Evolutionary conservation across 2,113 vertebrate species (phyloP), one percentile per base, ranked within the genome.

Genomic region (Carollia perspicillata): DNA sequence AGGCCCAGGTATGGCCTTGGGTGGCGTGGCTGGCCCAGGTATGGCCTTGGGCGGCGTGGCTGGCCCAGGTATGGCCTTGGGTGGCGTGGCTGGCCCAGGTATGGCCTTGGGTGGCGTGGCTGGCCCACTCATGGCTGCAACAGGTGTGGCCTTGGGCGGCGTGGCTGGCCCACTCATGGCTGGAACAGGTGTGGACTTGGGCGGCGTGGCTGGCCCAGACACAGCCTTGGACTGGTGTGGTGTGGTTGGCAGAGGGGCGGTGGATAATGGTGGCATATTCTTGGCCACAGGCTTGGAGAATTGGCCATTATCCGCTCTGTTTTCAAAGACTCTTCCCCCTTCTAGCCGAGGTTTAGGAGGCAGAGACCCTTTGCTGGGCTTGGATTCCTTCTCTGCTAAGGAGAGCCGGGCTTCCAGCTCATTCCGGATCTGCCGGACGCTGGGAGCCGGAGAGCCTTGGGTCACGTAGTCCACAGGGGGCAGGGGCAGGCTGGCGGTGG

Each of bases 361-460:
- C 93, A 97, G 16, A 7, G 85, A 55, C 8, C 84, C 92, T 4
- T 6, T 3, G 0, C 86, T 37, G 37, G 98, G 96, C 18, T 97
- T 98, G 65, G 96, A 89, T 7, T 98, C 98, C 92, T 98, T 99
- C 35, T 97, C 94, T 0, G 51, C 18, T 11, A 97, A 90, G 8
- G 98, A 95, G 40, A 99, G 93, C 47, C 98, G 92, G 35, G 99
- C 98, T 95, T 99, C 98, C 94, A 99, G 97, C 96, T 99, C 98
- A 0, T 89, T 97, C 84, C 97, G 97, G 97, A 99, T 98, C 0
- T 97, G 98, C 96, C 89, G 93, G 89, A 98, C 98, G 0, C 97
- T 98, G 95, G 53, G 89, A 83, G 94, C n/a, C 35, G 97, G 97
- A 0, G 14, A 0, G 13, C 92, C 33, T 10, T 77, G 11, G 1